Evolutionary conservation across 2,888 invertebrate genomes (phyloP), one percentile per base, ranked within the genome.

Genomic region (Synergus japonicus): DNA sequence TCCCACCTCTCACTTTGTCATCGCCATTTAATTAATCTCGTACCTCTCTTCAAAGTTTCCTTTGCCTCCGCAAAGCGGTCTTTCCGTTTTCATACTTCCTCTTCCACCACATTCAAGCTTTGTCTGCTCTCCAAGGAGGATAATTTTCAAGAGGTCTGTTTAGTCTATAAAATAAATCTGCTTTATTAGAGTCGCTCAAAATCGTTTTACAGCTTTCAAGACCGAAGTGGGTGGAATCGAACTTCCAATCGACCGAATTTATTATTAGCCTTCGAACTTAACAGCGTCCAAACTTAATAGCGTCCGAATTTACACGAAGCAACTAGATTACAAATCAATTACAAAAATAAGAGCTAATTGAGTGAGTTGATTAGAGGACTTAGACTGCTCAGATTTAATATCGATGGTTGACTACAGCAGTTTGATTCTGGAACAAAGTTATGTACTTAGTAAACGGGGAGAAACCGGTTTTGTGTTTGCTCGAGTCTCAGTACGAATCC

Each of bases 11-110:
- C 46, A 69, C 41, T 65, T 44, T 69, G 46, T 49, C 46, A 69
- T 69, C 29, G 15, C 67, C 67, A 69, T 69, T 46, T 69, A 69
- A 69, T 69, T 69, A 69, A 69, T 69, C 67, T 69, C 65, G 43
- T 37, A 44, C 46, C 46, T 69, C 67, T 69, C 46, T 46, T 69
- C 37, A 66, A 66, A 44, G 18, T 69, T 69, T 46, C 67, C 46
- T 46, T 29, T 46, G 22, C 22, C 46, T 46, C 5, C 22, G 67
- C n/a, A n/a, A n/a, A n/a, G n/a, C n/a, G n/a, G 13, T 69, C 67
- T 69, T 69, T 44, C 12, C 46, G 22, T 46, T 13, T 69, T 29
- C 29, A 13, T 46, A 46, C 18, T 69, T 10, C 44, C 46, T 29
- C 67, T 22, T 46, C 44, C 44, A 18, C 15, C 15, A 46, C 8